These are phyloP conservation scores for Eupithecia dodoneata DNA, from an alignment of 2,888 invertebrate species.

Conservation along the genomic window DNA sequence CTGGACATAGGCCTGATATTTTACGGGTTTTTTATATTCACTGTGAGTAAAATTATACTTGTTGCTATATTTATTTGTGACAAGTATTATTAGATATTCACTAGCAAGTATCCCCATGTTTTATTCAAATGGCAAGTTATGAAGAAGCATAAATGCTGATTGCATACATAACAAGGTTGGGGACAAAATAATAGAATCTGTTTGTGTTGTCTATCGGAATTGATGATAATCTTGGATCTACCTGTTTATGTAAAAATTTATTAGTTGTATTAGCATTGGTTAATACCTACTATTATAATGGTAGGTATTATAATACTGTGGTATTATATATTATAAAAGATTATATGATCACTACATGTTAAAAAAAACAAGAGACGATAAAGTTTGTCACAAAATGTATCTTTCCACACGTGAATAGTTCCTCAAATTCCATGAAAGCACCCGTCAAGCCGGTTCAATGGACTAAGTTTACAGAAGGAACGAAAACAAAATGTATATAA, in stretches of 20 bases:
- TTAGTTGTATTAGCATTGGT: background rate
- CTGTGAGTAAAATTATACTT: background rate
- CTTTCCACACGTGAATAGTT: background rate
- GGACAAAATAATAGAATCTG: background rate
- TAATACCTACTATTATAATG: background rate
- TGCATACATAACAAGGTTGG: background rate
- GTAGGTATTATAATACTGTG: no score
- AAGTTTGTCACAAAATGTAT: background rate
- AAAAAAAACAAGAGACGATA: background rate
- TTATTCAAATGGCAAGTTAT: constrained; percentile 2
- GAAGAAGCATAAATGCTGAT: background rate
- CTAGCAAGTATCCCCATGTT: background rate
- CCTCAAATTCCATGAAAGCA: background rate
- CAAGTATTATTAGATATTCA: background rate
- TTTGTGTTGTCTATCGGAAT: background rate
- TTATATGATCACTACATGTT: background rate
- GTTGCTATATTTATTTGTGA: background rate
- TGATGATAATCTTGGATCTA: background rate
- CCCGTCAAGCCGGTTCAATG: constrained; percentile 9
- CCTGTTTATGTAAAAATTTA: background rate
- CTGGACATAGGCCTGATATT: background rate
- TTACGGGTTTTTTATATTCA: background rate
- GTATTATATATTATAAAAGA: background rate
- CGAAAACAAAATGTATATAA: background rate
- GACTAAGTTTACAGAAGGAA: background rate